Evolutionary conservation across 2,113 vertebrate species (phyloP).

Genomic region (Campylorhamphus procurvoides): DNA sequence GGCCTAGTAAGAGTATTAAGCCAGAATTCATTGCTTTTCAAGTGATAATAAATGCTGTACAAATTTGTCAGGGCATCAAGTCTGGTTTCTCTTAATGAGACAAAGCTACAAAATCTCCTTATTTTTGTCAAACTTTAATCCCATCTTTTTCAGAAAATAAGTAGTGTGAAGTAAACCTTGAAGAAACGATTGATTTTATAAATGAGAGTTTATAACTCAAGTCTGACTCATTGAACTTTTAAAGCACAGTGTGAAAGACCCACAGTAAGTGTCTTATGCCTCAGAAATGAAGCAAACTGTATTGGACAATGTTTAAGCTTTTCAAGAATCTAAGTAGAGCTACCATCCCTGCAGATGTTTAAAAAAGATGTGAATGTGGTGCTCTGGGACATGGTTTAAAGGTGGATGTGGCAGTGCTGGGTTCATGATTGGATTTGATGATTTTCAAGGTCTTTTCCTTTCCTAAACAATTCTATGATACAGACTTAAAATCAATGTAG

Average conservation of each 20-base stretch:
- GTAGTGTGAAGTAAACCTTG: not conserved
- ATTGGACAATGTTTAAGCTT: not conserved
- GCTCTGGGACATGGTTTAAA: not conserved
- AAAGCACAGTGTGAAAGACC: not conserved
- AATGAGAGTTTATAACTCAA: not conserved
- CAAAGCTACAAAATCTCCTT: not conserved
- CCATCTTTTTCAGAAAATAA: not conserved
- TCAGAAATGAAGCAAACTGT: not conserved
- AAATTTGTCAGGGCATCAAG: not conserved
- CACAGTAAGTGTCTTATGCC: not conserved
- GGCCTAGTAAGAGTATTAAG: not conserved
- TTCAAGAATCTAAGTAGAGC: not conserved
- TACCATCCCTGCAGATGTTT: not conserved
- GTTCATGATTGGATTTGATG: not conserved
- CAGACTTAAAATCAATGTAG: not conserved
- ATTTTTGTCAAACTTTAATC: conserved; percentile 7
- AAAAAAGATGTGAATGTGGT: not conserved
- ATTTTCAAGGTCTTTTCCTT: not conserved
- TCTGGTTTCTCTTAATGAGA: not conserved
- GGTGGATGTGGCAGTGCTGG: not conserved
- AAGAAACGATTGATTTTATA: not conserved
- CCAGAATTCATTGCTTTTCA: not conserved
- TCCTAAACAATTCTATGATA: not conserved
- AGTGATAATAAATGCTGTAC: not conserved
- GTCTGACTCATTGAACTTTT: not conserved